Evolutionary conservation across 2,888 invertebrate species (phyloP).

Genomic region (Parapristionchus giblindavisi): DNA sequence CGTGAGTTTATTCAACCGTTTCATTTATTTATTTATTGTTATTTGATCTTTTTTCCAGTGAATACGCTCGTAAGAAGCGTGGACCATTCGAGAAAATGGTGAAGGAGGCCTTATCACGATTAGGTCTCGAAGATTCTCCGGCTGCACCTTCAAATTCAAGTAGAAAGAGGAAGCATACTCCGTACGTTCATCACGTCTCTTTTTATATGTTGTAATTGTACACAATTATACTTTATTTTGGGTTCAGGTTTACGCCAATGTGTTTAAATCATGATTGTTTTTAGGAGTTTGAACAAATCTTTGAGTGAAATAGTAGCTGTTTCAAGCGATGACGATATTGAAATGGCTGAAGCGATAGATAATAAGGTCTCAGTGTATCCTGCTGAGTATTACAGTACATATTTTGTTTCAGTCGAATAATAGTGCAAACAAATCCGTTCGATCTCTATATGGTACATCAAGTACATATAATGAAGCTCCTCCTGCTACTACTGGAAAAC

Average conservation of each 20-base stretch:
- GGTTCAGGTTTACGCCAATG: not conserved
- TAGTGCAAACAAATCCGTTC: slow-evolving; percentile 49
- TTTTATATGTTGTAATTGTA: not conserved
- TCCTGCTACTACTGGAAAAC: not conserved
- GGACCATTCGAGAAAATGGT: slow-evolving; percentile 49
- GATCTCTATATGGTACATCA: slow-evolving; percentile 46
- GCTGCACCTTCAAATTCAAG: not conserved
- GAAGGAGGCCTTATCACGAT: slow-evolving; percentile 44
- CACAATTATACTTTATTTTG: not conserved
- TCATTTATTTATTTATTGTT: not conserved
- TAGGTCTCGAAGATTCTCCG: slow-evolving; percentile 3
- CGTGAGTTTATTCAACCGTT: slow-evolving; percentile 41
- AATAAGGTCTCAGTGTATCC: slow-evolving; percentile 32
- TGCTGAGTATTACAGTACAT: too few species aligned
- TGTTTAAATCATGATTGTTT: not conserved
- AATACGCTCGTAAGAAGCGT: slow-evolving; percentile 53
- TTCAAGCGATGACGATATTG: slow-evolving; percentile 12
- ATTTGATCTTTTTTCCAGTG: slow-evolving; percentile 28
- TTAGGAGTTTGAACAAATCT: slow-evolving; percentile 22
- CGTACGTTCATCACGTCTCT: slow-evolving; percentile 14
- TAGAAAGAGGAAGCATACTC: slow-evolving; percentile 24
- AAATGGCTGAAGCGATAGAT: slow-evolving; percentile 8
- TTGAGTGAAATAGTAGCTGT: slow-evolving; percentile 26
- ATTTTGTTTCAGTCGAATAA: slow-evolving; percentile 46
- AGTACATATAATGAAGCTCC: slow-evolving; percentile 10